Evolutionary conservation across 37 sponge, comb jelly and placozoan species (phyloP).

Genomic region (Bolinopsis microptera): DNA sequence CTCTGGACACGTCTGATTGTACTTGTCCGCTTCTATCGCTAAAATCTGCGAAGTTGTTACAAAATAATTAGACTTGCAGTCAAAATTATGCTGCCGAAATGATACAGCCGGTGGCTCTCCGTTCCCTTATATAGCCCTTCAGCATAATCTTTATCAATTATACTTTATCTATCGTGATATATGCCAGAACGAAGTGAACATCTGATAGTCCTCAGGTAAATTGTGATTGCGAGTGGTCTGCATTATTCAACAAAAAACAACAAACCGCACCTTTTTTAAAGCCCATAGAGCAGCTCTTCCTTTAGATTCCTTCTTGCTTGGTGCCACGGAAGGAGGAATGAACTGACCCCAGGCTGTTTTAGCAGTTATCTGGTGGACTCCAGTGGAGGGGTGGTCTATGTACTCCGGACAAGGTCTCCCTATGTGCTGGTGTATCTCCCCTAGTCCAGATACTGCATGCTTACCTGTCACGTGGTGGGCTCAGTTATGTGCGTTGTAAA

Average conservation of each 20-base stretch:
- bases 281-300: conserved; percentile 53
- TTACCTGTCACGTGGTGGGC: conserved; percentile 9
- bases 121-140: too few species aligned
- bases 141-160: too few species aligned
- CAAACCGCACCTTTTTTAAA: neutral
- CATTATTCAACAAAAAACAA: too few species aligned
- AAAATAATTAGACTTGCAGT: too few species aligned
- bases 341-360: conserved; percentile 65
- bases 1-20: conserved; percentile 45
- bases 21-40: conserved; percentile 41
- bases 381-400: conserved; percentile 1
- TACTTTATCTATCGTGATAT: too few species aligned
- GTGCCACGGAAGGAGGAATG: neutral
- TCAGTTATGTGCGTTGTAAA: neutral
- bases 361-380: conserved; percentile 58
- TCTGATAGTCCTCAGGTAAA: too few species aligned
- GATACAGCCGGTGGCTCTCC: too few species aligned
- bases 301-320: conserved; percentile 42
- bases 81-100: too few species aligned
- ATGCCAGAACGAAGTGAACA: too few species aligned
- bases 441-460: conserved; percentile 51
- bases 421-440: conserved; percentile 62
- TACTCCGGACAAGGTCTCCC: conserved; percentile 46
- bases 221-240: too few species aligned
- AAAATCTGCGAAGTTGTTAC: neutral